phyloP scores from a whole-genome alignment of 2,888 invertebrate species.

The Monochamus alternatus region DNA sequence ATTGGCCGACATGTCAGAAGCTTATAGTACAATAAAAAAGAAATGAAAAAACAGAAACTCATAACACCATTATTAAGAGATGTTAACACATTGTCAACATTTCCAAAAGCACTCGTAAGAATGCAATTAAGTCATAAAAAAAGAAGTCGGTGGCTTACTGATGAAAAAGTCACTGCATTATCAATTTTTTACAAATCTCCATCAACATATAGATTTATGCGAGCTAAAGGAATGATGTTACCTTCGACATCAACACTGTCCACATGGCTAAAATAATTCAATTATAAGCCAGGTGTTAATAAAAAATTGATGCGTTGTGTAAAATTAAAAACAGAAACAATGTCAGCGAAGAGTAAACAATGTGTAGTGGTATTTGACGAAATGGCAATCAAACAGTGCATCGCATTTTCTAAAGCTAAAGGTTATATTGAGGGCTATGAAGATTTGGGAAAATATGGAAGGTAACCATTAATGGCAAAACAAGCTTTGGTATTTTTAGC shows the following conservation, averaged over 20 bases:
- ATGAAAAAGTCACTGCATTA: slow-evolving; percentile 57
- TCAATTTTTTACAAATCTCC: slow-evolving; percentile 59
- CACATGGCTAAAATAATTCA: not conserved
- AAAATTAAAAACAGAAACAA: slow-evolving; percentile 40
- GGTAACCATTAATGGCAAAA: slow-evolving; percentile 34
- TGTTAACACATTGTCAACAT: not conserved
- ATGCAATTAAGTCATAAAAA: slow-evolving; percentile 53
- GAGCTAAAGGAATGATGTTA: slow-evolving; percentile 44
- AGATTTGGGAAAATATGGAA: slow-evolving; percentile 30
- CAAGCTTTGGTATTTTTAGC: slow-evolving; percentile 45
- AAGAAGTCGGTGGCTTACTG: slow-evolving; percentile 49
- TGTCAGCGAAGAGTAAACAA: slow-evolving; percentile 50
- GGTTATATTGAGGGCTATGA: no score
- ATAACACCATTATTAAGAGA: not conserved
- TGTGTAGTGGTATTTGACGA: no score
- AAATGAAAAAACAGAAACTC: not conserved
- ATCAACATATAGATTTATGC: slow-evolving; percentile 53
- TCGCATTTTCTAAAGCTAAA: no score
- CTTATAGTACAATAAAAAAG: slow-evolving; percentile 29
- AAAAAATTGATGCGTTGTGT: slow-evolving; percentile 3
- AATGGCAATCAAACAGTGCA: no score
- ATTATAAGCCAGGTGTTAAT: slow-evolving; percentile 8
- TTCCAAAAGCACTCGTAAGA: slow-evolving; percentile 17
- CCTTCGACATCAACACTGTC: slow-evolving; percentile 47
- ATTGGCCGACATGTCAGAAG: slow-evolving; percentile 28